Percentiles rank a stretch among this genome's conserved stretches.
phyloP scores from a whole-genome alignment of 2,888 invertebrate genomes.

The Cephalotes varians region DNA sequence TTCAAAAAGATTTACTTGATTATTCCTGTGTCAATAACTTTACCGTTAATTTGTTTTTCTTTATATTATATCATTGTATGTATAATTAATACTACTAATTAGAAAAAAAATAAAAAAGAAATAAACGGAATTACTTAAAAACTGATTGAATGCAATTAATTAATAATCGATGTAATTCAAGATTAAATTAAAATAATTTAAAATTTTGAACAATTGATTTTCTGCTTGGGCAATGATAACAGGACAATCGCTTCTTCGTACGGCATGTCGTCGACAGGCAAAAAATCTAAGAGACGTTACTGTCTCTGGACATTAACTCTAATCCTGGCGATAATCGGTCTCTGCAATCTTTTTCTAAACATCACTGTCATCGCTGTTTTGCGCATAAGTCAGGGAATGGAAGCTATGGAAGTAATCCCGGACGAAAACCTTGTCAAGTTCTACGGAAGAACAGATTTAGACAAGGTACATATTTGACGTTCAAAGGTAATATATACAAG shows the following conservation, averaged over 20 bases:
- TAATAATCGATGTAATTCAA: background rate
- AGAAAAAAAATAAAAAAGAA: background rate
- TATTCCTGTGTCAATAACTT: background rate
- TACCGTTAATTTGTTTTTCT: background rate
- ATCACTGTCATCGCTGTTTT: conserved; percentile 93
- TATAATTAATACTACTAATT: background rate
- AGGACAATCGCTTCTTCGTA: conserved; percentile 54
- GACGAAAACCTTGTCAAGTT: conserved; percentile 92
- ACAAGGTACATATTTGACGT: conserved; percentile 86
- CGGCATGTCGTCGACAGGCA: conserved; percentile 57
- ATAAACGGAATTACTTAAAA: background rate
- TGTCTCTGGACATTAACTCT: conserved; percentile 92
- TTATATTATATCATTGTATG: background rate
- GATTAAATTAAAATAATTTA: background rate
- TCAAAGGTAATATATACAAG: background rate
- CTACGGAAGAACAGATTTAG: conserved; percentile 92
- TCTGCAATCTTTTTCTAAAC: conserved; percentile 92
- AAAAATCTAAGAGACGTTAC: conserved; percentile 80
- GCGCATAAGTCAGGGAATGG: conserved; percentile 93
- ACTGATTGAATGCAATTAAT: background rate
- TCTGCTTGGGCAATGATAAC: conserved; percentile 59
- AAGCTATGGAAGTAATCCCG: conserved; percentile 93
- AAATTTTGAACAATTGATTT: conserved; percentile 13
- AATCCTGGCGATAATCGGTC: conserved; percentile 89
- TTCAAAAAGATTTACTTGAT: background rate